Base-by-base conservation (phyloP, 2,113 vertebrate species). In the Cairina moschata region DNA sequence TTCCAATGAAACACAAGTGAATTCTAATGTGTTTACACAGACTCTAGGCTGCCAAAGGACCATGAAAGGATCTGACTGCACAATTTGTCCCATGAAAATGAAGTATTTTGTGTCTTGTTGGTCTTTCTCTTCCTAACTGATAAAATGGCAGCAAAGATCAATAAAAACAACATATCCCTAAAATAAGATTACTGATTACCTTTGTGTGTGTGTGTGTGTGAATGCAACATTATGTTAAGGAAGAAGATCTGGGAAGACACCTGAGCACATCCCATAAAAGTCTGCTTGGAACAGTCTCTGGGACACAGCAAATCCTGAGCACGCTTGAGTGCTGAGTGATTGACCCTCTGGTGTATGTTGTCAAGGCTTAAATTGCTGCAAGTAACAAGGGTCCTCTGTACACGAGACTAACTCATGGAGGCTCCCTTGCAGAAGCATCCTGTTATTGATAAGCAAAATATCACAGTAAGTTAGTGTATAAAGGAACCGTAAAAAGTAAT, bases 271-370 rank as follows among this genome's bases (percentile, higher is more conserved):
- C 25, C 29, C 42, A 34, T 42, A 36, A 38, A 68, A 8, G 6
- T 85, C n/a, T 82, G 22, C 20, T 80, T 52, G 75, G 54, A 73
- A 42, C 9, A 22, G 9, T 31, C 9, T 13, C 29, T 80, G 65
- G 38, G n/a, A 80, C 44, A 54, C 25, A 44, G 32, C 3, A 15
- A 80, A 40, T 0, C 0, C 28, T 63, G 62, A 32, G 34, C 7
- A 40, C 11, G 50, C 21, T 8, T 38, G 17, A n/a, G 32, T 20
- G 32, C 14, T 55, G 0, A 15, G 9, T 0, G 0, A 65, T 22
- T 38, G 58, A 38, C 21, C 21, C 13, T 67, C 59, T 76, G 36
- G 55, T 71, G 17, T 38, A 62, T 31, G 17, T 20, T 73, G 65
- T 20, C 60, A 52, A 36, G 46, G 50, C 36, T 56, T 72, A 55